Evolutionary conservation across 2,113 vertebrate genomes (phyloP).

Genomic region (Catharus bicknelli): DNA sequence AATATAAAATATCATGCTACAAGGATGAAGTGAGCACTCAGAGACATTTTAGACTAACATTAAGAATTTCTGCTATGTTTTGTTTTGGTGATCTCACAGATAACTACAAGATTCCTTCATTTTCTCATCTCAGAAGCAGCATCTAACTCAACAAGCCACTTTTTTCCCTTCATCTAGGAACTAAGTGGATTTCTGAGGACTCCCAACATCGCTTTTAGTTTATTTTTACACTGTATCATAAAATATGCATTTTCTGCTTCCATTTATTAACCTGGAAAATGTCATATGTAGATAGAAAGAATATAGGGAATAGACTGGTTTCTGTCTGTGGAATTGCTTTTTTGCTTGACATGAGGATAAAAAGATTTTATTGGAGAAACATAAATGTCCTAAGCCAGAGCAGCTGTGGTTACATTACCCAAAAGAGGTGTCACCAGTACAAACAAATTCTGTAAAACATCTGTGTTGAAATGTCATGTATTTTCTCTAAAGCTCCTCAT

Average conservation of each 20-base stretch:
- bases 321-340: not conserved
- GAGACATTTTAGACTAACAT: not conserved
- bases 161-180: not conserved
- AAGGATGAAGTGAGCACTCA: not conserved
- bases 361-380: not conserved
- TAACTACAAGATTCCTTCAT: not conserved
- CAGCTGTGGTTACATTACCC: not conserved
- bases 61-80: not conserved
- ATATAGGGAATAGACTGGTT: not conserved
- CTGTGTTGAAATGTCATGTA: not conserved
- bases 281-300: not conserved
- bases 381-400: not conserved
- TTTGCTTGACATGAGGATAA: not conserved
- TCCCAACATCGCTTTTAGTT: not conserved
- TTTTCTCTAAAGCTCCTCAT: not conserved
- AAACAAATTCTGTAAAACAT: not conserved
- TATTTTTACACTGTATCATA: not conserved
- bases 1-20: not conserved
- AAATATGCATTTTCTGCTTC: not conserved
- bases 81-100: not conserved
- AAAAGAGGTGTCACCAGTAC: not conserved
- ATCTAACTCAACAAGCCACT: not conserved
- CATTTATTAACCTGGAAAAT: not conserved
- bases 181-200: not conserved
- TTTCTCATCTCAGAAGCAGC: not conserved